A percentile compares a stretch with the other conserved stretches of the same genome.
Conservation (phyloP, 2,888 invertebrate genomes). For the Blera fallax region DNA sequence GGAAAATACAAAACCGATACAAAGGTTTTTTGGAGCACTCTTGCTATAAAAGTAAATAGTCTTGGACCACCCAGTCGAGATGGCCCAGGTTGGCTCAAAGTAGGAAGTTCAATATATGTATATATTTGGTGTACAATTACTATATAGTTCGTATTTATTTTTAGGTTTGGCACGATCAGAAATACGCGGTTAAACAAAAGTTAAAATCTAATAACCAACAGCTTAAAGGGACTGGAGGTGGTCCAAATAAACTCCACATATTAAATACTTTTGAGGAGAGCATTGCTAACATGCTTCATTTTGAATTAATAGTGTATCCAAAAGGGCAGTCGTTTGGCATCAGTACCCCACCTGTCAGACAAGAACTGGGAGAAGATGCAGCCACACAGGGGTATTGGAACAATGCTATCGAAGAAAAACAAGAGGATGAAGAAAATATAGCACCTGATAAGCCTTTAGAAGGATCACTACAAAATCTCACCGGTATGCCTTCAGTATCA, state of each 20-base stretch:
- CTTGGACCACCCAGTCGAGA: not conserved
- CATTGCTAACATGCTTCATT: not conserved
- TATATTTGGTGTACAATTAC: not conserved
- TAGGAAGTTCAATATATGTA: not conserved
- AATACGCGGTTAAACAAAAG: not conserved
- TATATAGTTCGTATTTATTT: not conserved
- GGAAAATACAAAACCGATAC: not conserved
- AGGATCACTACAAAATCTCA: not conserved
- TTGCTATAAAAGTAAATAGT: not conserved
- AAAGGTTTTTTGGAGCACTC: not conserved
- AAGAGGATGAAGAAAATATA: not conserved
- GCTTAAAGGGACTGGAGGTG: not conserved
- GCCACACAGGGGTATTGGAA: not conserved
- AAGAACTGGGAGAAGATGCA: not conserved
- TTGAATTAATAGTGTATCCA: not conserved
- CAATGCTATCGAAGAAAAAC: not conserved
- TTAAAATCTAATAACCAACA: not conserved
- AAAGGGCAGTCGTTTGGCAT: not conserved
- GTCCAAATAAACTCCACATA: not conserved
- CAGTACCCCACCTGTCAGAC: not conserved
- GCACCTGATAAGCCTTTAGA: too few species aligned
- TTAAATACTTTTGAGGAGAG: not conserved
- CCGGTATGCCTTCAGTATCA: not conserved
- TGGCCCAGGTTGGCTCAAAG: not conserved
- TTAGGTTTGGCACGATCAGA: not conserved